These are phyloP conservation scores for Hassar affinis DNA, from an alignment of 2,113 vertebrate species.

Conservation along the genomic window DNA sequence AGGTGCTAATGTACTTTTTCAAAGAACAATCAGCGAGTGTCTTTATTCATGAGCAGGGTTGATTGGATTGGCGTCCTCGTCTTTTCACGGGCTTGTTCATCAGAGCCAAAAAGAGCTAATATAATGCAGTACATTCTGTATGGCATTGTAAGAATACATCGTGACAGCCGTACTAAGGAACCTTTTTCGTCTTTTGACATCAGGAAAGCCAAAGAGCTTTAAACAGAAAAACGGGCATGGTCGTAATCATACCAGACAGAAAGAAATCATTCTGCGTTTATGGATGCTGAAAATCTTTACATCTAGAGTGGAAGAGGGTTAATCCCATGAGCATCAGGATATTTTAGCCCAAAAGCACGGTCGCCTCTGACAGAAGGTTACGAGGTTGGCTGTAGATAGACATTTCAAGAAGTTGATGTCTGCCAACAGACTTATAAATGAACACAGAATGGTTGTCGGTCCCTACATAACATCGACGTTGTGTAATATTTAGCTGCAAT, in stretches of 20 bases:
- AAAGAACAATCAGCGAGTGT: slow-evolving; percentile 3
- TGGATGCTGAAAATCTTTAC: background rate
- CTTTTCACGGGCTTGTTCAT: background rate
- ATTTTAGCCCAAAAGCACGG: too few relatives aligned
- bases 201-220: background rate
- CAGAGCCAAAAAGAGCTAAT: background rate
- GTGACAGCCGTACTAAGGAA: background rate
- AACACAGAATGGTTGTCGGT: too few relatives aligned
- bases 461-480: too few relatives aligned
- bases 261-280: background rate
- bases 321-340: background rate
- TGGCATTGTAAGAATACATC: background rate
- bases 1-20: slow-evolving; percentile 39
- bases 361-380: background rate
- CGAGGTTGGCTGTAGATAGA: background rate
- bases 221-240: background rate
- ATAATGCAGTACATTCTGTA: background rate
- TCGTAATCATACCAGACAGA: background rate
- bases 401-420: too few relatives aligned
- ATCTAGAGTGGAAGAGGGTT: background rate
- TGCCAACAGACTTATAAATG: too few relatives aligned
- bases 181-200: background rate
- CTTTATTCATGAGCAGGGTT: background rate
- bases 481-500: too few relatives aligned
- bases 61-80: background rate